Evolutionary conservation across 2,888 invertebrate genomes (phyloP).

Genomic region (Chesias legatella): DNA sequence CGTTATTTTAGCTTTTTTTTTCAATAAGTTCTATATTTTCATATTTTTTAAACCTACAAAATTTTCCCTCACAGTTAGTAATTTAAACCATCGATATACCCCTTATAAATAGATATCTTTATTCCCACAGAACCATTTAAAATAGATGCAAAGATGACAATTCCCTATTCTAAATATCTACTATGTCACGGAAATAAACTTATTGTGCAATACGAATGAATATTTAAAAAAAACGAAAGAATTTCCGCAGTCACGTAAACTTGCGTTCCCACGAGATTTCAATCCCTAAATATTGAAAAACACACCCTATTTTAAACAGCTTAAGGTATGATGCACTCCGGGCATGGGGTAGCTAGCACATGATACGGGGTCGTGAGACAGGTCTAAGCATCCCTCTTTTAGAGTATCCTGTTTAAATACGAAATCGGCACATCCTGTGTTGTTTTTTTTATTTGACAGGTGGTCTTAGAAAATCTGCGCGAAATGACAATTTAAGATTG

Average conservation of each 20-base stretch:
- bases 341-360: slow-evolving; percentile 34
- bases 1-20: no score
- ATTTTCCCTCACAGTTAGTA: neutral
- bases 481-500: no score
- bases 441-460: slow-evolving; percentile 12
- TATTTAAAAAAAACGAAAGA: slow-evolving; percentile 40
- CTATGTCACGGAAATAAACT: slow-evolving; percentile 29
- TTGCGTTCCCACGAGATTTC: slow-evolving; percentile 64
- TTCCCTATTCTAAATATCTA: slow-evolving; percentile 22
- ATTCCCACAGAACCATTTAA: slow-evolving; percentile 11
- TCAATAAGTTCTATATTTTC: no score
- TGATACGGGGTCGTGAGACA: slow-evolving; percentile 69
- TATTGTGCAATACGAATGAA: slow-evolving; percentile 28
- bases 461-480: neutral
- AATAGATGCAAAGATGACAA: slow-evolving; percentile 15
- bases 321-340: slow-evolving; percentile 19
- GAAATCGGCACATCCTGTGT: slow-evolving; percentile 64
- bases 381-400: slow-evolving; percentile 74
- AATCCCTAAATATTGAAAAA: slow-evolving; percentile 19
- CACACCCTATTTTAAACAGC: slow-evolving; percentile 5
- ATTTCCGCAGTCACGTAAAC: slow-evolving; percentile 67
- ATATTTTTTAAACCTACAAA: no score
- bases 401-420: slow-evolving; percentile 60
- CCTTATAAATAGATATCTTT: neutral
- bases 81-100: slow-evolving; percentile 4